These are phyloP conservation scores for Prosopocoilus inquinatus DNA, from an alignment of 2,888 invertebrate genomes.

Conservation along the genomic window DNA sequence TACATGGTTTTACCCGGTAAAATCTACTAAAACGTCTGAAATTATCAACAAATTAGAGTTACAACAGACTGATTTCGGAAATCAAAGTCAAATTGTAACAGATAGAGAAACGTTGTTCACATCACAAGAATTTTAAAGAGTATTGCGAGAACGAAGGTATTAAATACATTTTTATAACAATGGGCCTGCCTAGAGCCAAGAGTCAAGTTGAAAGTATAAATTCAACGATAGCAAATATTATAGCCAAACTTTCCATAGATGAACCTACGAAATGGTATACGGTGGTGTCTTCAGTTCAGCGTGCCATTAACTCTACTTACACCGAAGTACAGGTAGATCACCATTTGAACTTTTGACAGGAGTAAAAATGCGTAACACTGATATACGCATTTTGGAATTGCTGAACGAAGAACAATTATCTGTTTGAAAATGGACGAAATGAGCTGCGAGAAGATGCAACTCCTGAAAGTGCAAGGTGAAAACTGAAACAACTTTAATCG, in stretches of 20 bases:
- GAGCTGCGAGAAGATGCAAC: slow-evolving; percentile 19
- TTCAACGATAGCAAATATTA: neutral
- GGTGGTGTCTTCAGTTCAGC: slow-evolving; percentile 15
- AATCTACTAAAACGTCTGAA: too few species aligned
- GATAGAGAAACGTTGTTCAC: too few species aligned
- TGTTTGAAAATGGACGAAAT: slow-evolving; percentile 22
- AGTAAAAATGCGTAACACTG: slow-evolving; percentile 26
- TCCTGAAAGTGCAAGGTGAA: slow-evolving; percentile 27
- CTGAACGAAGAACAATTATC: slow-evolving; percentile 24
- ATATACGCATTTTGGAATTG: slow-evolving; percentile 22
- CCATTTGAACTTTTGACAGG: slow-evolving; percentile 33
- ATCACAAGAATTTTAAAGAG: neutral
- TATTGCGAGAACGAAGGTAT: too few species aligned
- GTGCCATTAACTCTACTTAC: slow-evolving; percentile 24
- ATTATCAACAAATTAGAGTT: too few species aligned
- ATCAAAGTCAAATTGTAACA: too few species aligned
- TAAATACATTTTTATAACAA: too few species aligned
- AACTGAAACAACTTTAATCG: slow-evolving; percentile 19
- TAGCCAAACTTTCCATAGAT: neutral
- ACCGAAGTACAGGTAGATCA: slow-evolving; percentile 24
- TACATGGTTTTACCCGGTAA: too few species aligned
- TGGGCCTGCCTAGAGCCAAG: too few species aligned
- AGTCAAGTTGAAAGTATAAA: neutral
- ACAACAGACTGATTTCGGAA: too few species aligned
- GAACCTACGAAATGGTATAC: neutral